Evolutionary conservation across 1,140 invertebrate species (phyloP).

Genomic region (Mylabris phalerata): DNA sequence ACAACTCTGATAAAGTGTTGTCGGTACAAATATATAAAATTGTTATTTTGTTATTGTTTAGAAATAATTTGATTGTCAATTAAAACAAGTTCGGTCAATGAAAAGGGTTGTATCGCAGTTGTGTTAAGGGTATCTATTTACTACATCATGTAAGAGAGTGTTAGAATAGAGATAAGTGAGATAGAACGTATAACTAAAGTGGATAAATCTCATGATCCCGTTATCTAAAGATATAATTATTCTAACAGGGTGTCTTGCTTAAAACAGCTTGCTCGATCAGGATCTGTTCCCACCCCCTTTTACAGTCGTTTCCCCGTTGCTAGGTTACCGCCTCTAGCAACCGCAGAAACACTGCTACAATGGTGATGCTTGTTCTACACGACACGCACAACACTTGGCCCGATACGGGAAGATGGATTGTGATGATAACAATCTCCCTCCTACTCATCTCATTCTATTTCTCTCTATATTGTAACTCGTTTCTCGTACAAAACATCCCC

Average conservation of each 20-base stretch:
- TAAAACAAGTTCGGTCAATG: no score
- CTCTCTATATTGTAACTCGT: no score
- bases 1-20: no score
- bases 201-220: slow-evolving; percentile 44
- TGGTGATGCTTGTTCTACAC: slow-evolving; percentile 43
- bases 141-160: slow-evolving; percentile 36
- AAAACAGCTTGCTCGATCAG: slow-evolving; percentile 42
- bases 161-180: slow-evolving; percentile 39
- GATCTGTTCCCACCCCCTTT: slow-evolving; percentile 24
- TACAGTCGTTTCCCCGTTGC: slow-evolving; percentile 27
- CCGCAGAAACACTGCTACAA: slow-evolving; percentile 42
- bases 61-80: no score
- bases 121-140: not conserved
- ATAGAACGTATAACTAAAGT: slow-evolving; percentile 38
- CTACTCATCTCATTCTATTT: not conserved
- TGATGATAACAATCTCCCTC: slow-evolving; percentile 40
- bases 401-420: slow-evolving; percentile 41
- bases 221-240: slow-evolving; percentile 44
- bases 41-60: no score
- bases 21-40: no score
- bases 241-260: slow-evolving; percentile 44
- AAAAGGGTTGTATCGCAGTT: no score
- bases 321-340: slow-evolving; percentile 38
- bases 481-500: no score
- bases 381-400: slow-evolving; percentile 39